Conservation (phyloP, 2,113 vertebrate species). For the Ardeotis arabs region DNA sequence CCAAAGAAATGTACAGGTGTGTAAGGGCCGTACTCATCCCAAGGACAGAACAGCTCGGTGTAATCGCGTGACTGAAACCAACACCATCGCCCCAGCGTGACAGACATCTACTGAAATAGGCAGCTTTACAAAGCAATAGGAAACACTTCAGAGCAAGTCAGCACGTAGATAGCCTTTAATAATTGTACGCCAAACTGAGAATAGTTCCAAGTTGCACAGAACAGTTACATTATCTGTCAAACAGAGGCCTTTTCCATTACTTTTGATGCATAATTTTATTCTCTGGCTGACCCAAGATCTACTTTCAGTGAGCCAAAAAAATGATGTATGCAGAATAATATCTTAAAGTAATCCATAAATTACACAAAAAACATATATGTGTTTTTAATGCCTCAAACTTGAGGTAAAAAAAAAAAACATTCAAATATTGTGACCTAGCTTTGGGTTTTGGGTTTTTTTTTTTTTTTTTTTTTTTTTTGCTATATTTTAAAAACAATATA, state of each 20-base stretch:
- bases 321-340: constrained; percentile 23
- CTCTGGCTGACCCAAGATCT: constrained; percentile 40
- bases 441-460: neutral
- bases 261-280: constrained; percentile 35
- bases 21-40: neutral
- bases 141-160: neutral
- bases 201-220: neutral
- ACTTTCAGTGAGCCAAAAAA: constrained; percentile 13
- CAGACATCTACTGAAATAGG: neutral
- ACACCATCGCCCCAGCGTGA: rapidly evolving
- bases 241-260: constrained; percentile 10
- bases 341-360: constrained; percentile 1
- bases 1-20: neutral
- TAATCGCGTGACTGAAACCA: rapidly evolving
- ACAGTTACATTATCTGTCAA: neutral
- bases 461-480: neutral
- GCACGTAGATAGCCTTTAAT: neutral
- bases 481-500: neutral
- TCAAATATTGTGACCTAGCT: neutral
- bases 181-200: neutral
- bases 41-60: neutral
- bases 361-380: neutral
- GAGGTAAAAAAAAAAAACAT: neutral
- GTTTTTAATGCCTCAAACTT: neutral
- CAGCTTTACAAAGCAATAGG: neutral